A percentile compares a stretch with the other conserved stretches of the same genome.
Conservation (phyloP, 2,113 vertebrate species). For the Chloropsis cyanopogon region DNA sequence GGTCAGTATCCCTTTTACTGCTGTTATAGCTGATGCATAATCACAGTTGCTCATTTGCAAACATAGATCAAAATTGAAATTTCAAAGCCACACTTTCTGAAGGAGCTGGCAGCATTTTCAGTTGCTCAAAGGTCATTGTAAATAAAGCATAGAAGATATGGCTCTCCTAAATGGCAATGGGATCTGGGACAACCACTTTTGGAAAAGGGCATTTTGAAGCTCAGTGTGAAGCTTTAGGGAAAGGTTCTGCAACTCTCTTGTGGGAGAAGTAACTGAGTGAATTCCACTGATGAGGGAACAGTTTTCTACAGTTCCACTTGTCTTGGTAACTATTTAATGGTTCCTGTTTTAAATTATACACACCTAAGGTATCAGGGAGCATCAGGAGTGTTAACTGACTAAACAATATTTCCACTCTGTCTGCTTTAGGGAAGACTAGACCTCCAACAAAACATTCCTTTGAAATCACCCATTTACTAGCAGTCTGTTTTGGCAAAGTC, state of each 20-base stretch:
- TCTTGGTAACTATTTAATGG: background rate
- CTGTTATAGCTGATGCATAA: background rate
- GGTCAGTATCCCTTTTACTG: background rate
- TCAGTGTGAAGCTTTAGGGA: background rate
- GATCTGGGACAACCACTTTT: background rate
- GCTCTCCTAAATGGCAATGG: background rate
- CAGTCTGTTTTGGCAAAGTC: background rate
- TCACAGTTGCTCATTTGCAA: background rate
- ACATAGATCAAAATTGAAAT: background rate
- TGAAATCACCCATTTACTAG: background rate
- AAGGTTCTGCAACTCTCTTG: background rate
- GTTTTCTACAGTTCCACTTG: background rate
- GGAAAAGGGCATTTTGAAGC: background rate
- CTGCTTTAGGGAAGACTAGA: background rate
- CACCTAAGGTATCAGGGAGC: background rate
- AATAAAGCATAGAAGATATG: background rate
- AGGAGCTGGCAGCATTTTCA: background rate
- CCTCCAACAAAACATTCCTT: background rate
- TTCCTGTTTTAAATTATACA: background rate
- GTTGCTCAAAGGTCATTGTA: background rate
- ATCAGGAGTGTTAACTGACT: background rate
- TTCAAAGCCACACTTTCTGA: background rate
- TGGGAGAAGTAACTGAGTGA: background rate
- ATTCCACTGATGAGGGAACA: background rate
- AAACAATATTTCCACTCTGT: background rate